Percentiles rank a stretch among this genome's conserved stretches.
These are phyloP conservation scores for Xestia sexstrigata DNA, from an alignment of 2,888 invertebrate species.

Conservation along the genomic window DNA sequence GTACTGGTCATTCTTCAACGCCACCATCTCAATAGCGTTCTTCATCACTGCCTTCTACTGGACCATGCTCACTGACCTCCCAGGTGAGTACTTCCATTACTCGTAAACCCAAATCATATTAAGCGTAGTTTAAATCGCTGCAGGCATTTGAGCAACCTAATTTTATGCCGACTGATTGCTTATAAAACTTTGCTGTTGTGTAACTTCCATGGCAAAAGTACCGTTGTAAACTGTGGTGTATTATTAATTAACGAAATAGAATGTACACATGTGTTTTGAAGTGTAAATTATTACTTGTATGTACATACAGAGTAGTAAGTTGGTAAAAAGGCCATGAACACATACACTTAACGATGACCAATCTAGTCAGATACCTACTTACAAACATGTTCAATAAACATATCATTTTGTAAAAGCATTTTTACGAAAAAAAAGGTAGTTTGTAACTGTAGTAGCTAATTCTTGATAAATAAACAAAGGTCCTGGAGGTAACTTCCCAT, in stretches of 20 bases:
- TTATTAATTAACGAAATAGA: constrained; percentile 15
- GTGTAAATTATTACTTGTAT: background rate
- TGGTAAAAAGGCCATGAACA: constrained; percentile 13
- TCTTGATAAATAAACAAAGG: background rate
- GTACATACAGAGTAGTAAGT: background rate
- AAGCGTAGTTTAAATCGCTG: background rate
- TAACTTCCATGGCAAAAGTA: constrained; percentile 24
- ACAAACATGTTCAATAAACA: background rate
- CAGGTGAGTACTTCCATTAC: constrained; percentile 68
- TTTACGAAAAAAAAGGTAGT: background rate
- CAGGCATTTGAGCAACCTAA: constrained; percentile 9
- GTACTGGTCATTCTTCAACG: constrained; percentile 83
- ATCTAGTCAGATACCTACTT: background rate
- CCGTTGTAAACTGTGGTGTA: background rate
- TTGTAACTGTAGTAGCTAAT: background rate
- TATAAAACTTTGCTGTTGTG: constrained; percentile 25
- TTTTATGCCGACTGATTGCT: constrained; percentile 7
- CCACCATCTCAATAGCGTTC: constrained; percentile 80
- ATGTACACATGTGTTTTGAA: background rate
- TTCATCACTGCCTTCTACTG: constrained; percentile 87
- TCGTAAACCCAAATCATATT: background rate
- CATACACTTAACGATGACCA: background rate
- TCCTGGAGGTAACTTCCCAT: background rate
- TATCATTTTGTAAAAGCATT: background rate
- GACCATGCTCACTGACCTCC: constrained; percentile 72